phyloP scores from a whole-genome alignment of 1,140 invertebrate species.

The Diachasmimorpha longicaudata region DNA sequence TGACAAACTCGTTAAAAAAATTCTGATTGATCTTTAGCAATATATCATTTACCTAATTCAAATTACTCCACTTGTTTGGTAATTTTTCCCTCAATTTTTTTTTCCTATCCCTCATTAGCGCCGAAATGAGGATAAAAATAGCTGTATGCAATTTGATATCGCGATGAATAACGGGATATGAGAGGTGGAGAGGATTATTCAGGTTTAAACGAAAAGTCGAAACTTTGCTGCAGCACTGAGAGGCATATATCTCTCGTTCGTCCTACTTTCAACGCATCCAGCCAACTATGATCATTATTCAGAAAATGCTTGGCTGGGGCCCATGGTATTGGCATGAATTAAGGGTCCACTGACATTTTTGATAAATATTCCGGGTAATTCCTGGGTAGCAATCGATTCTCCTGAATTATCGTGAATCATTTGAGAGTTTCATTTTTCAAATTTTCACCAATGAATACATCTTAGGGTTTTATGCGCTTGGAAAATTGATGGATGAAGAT shows the following conservation, averaged over 20 bases:
- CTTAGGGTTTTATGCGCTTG: no score
- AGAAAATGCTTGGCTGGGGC: background rate
- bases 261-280: background rate
- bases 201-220: background rate
- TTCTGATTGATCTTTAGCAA: no score
- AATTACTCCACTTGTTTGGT: no score
- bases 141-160: background rate
- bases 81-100: no score
- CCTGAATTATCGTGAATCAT: background rate
- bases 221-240: background rate
- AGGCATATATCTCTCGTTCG: background rate
- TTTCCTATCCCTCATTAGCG: background rate
- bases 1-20: no score
- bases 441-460: no score
- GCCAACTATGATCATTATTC: background rate
- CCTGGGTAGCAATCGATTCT: background rate
- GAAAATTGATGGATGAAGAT: no score
- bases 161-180: background rate
- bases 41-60: no score
- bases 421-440: no score
- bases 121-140: background rate
- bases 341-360: background rate
- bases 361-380: background rate
- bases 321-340: background rate
- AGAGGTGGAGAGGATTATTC: background rate